Conservation (phyloP, 2,113 vertebrate genomes). For the Cyanoderma ruficeps region DNA sequence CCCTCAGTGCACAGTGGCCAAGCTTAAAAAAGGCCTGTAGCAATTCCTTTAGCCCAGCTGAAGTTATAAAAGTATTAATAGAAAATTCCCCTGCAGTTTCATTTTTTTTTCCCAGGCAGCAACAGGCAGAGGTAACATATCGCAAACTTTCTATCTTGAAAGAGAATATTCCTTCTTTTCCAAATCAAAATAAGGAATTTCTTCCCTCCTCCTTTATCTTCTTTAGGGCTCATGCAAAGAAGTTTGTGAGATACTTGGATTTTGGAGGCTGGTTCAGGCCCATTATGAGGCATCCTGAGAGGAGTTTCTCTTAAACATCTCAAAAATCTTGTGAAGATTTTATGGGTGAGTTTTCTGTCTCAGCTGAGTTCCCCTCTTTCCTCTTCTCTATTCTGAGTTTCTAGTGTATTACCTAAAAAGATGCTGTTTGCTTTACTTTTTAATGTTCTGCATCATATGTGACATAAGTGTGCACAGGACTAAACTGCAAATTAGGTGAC, state of each 20-base stretch:
- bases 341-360: not conserved
- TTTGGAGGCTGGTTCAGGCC: not conserved
- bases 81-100: not conserved
- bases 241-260: not conserved
- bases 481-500: not conserved
- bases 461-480: not conserved
- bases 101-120: not conserved
- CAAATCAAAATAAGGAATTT: not conserved
- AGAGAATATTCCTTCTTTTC: not conserved
- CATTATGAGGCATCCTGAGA: not conserved
- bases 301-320: not conserved
- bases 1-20: rapidly evolving
- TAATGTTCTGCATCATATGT: not conserved
- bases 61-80: not conserved
- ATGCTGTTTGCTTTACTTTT: not conserved
- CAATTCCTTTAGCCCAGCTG: not conserved
- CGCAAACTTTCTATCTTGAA: not conserved
- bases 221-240: not conserved
- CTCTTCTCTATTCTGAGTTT: not conserved
- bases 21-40: not conserved
- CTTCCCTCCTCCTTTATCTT: not conserved
- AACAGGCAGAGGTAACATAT: not conserved
- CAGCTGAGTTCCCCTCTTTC: not conserved
- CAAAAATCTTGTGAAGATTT: not conserved
- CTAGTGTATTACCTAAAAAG: not conserved